Evolutionary conservation across 30 jellyfish, hydroid and myxozoan genomes (phyloP), one percentile per base, ranked within the genome.

Genomic region (Sanderia malayensis): DNA sequence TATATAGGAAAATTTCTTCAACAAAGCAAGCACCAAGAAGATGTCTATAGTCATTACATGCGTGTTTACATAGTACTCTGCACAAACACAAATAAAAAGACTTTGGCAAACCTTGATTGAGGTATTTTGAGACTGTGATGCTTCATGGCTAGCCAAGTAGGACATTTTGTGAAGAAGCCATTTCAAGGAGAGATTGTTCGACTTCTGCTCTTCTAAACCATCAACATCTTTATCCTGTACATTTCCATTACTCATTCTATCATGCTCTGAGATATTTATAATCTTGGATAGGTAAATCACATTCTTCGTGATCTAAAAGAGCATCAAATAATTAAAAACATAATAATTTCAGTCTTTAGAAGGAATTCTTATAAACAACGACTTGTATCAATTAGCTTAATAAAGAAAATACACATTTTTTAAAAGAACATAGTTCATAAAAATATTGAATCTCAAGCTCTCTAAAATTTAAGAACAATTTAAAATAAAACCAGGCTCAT

Each of bases 141-240:
- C 89, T 75, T 89, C 97, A 49, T 57, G 85, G 44, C 88, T 76
- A 26, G 97, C 97, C 37, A 89, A 58, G 21, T 67, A 76, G 24
- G 79, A 70, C 84, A 89, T 71, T 61, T 62, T 89, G 27, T 19
- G 66, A 18, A 83, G 84, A 67, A 82, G 70, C 79, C 94, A 75
- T 45, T 72, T 78, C 59, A 89, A n/a, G 6, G 95, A 73, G 19
- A 81, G 62, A 21, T 31, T 41, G 29, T 61, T 70, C 4, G 31
- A 70, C 28, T 45, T 63, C 7, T 61, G 63, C 0, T 75, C 86
- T 4, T 31, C 88, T 44, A 18, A 33, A 19, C 18, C 58, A 0
- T 18, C 74, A 26, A 31, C 71, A 2, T 20, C 60, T 76, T 41
- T 69, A 46, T 2, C 19, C 32, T 25, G 37, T 7, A 26, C 66